Evolutionary conservation across 2,113 vertebrate species (phyloP).

Genomic region (Todiramphus chloris): DNA sequence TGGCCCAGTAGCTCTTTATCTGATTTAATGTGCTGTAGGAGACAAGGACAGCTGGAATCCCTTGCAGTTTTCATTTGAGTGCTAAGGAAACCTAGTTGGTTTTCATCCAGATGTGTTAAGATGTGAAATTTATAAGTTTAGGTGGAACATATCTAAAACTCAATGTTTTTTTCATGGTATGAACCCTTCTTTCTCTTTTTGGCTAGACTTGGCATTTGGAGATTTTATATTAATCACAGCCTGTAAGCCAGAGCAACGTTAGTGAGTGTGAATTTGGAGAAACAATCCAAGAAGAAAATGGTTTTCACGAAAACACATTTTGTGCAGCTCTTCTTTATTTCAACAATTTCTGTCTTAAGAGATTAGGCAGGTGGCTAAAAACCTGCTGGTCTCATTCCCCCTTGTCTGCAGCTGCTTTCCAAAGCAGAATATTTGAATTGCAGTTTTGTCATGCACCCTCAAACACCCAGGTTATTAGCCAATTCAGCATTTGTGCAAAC

Average conservation of each 20-base stretch:
- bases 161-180: neutral
- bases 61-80: neutral
- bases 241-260: neutral
- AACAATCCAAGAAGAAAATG: neutral
- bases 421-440: neutral
- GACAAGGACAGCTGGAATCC: neutral
- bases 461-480: neutral
- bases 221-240: neutral
- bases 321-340: neutral
- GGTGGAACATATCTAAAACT: neutral
- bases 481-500: neutral
- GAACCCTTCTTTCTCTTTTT: neutral
- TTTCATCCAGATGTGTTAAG: neutral
- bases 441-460: rapidly evolving
- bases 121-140: neutral
- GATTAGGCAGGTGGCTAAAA: neutral
- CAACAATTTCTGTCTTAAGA: neutral
- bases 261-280: neutral
- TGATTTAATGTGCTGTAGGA: neutral
- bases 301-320: neutral
- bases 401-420: neutral
- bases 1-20: neutral
- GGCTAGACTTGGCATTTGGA: neutral
- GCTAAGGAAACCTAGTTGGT: neutral
- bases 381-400: neutral